Base-by-base conservation (phyloP, 2,888 invertebrate species). In the Aromia moschata region DNA sequence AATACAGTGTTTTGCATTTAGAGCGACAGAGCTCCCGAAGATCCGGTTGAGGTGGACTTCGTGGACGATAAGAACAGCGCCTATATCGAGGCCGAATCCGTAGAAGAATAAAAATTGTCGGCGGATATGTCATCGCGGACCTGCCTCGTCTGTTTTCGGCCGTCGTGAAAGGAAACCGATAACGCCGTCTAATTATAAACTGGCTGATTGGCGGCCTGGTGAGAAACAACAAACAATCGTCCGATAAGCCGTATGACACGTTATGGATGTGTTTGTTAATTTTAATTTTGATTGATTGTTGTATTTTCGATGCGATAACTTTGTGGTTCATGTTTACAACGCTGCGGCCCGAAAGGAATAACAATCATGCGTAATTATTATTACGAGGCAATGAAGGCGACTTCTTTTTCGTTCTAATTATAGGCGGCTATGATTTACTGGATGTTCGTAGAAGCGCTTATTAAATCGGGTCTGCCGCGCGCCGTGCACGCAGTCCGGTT, bases 271-370 rank as follows among this genome's bases (percentile, higher is more conserved):
- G 67, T 68, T 67, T 66, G 67, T 70, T 70, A 67, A 66, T 68
- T 69, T 68, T 70, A 68, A 67, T 68, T 67, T 68, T 67, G 70
- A 68, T 65, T 69, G 67, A 70, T 70, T 68, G 67, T 63, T 53
- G 51, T 65, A 65, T 65, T 65, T 65, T 65, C 60, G 43, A 41
- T 20, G 56, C 51, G 66, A 67, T 67, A 67, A 58, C 61, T 60
- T 55, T 43, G 54, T 58, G 18, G 40, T 60, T 41, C 56, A 55
- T 57, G n/a, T n/a, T n/a, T n/a, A n/a, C n/a, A n/a, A n/a, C n/a
- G n/a, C 58, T 60, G 31, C 31, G 46, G 12, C 18, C 55, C 56
- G 46, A 61, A 61, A 64, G 56, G 61, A 61, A 59, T 59, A 52
- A 61, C 54, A 53, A 60, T 60, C 58, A 62, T 56, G 40, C 30